phyloP scores from a whole-genome alignment of 2,113 vertebrate genomes.

The Oncorhynchus nerka region DNA sequence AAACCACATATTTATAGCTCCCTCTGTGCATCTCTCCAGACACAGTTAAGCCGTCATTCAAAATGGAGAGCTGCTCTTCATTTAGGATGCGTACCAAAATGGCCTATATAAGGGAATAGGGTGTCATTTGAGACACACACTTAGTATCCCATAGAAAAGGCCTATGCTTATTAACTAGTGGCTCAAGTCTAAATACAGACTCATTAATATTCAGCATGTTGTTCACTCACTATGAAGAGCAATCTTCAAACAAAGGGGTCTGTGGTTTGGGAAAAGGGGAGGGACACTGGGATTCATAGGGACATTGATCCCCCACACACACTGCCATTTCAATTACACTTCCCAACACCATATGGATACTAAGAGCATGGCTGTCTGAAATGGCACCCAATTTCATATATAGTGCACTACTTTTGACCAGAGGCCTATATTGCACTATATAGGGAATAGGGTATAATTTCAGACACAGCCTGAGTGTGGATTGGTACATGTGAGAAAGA shows the following conservation, averaged over 20 bases:
- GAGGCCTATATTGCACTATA: too few species aligned
- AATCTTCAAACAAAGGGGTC: slow-evolving; percentile 2
- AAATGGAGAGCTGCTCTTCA: background rate
- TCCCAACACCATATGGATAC: slow-evolving; percentile 34
- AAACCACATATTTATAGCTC: slow-evolving; percentile 22
- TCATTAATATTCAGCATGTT: background rate
- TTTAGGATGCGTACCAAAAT: background rate
- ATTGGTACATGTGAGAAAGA: slow-evolving; percentile 32
- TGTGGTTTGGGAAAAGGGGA: background rate
- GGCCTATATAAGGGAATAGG: too few species aligned
- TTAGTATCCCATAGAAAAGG: background rate
- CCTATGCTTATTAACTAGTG: background rate
- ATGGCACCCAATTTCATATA: too few species aligned
- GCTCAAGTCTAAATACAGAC: background rate
- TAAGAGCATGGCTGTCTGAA: background rate
- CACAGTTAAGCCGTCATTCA: slow-evolving; percentile 16
- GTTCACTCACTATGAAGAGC: background rate
- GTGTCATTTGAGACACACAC: too few species aligned
- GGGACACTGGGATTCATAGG: background rate
- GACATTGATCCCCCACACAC: background rate
- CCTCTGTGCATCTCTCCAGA: background rate
- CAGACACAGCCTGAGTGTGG: background rate
- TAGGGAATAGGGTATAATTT: too few species aligned
- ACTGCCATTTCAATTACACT: slow-evolving; percentile 9
- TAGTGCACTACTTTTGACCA: too few species aligned